Evolutionary conservation across 2,888 invertebrate species (phyloP).

Genomic region (Sinopyrophorus schimmeli): DNA sequence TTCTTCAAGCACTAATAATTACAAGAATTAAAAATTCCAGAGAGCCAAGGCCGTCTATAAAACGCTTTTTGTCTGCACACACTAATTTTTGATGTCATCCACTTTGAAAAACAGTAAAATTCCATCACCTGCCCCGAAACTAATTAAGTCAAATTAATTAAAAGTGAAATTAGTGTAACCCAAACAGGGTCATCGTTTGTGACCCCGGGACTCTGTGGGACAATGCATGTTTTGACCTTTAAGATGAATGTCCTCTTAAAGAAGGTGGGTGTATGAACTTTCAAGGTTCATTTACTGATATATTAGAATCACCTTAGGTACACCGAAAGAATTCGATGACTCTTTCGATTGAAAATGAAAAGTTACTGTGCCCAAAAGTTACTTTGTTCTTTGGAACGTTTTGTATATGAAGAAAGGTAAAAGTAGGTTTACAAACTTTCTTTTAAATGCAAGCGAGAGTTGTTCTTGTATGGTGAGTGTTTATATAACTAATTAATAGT

Average conservation of each 20-base stretch:
- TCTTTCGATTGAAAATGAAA: no score
- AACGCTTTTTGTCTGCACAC: no score
- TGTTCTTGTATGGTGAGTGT: conserved; percentile 10
- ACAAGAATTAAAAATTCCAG: no score
- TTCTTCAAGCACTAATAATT: no score
- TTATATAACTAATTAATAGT: conserved; percentile 21
- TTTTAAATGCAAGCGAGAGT: conserved; percentile 16
- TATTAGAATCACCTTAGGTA: conserved; percentile 1
- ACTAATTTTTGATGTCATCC: no score
- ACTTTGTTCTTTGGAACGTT: not conserved
- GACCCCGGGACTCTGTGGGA: conserved; percentile 15
- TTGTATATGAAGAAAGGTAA: conserved; percentile 12
- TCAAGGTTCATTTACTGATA: conserved; percentile 32
- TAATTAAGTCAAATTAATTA: no score
- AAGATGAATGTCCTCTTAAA: conserved; percentile 14
- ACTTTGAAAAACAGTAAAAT: no score
- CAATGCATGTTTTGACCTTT: conserved; percentile 24
- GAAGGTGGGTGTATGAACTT: conserved; percentile 33
- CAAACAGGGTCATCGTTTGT: conserved; percentile 10
- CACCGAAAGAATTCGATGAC: conserved; percentile 7
- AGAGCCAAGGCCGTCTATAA: no score
- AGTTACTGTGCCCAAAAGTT: not conserved
- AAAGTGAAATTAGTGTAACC: conserved; percentile 4
- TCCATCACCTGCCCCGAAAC: no score
- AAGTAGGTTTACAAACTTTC: conserved; percentile 19